Conservation (phyloP, 2,113 vertebrate genomes). For the Hipposideros armiger region DNA sequence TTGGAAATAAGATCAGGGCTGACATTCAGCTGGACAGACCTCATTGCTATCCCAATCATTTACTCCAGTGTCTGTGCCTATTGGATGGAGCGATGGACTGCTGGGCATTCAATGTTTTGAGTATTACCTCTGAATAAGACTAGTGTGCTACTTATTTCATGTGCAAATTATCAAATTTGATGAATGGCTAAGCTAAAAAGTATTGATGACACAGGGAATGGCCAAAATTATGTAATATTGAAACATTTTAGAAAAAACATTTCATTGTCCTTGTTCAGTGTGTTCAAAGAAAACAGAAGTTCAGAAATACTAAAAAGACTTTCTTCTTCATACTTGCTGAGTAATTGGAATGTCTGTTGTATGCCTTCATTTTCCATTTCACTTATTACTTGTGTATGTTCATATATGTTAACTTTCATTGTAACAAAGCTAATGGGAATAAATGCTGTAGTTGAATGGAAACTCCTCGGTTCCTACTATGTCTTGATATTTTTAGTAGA, state of each 20-base stretch:
- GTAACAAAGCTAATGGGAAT: slow-evolving; percentile 79
- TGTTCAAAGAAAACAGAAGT: slow-evolving; percentile 57
- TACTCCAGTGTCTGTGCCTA: neutral
- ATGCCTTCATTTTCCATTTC: slow-evolving; percentile 79
- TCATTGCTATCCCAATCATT: neutral
- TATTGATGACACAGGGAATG: neutral
- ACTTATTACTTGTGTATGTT: slow-evolving; percentile 71
- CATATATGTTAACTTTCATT: slow-evolving; percentile 81
- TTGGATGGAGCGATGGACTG: neutral
- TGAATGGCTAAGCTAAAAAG: slow-evolving; percentile 3
- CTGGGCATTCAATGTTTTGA: neutral
- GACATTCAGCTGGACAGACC: neutral
- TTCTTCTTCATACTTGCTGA: slow-evolving; percentile 73
- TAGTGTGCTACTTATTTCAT: slow-evolving; percentile 1
- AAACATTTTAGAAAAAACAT: neutral
- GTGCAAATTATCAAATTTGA: neutral
- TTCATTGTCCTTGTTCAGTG: neutral
- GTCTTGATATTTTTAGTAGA: slow-evolving; percentile 63
- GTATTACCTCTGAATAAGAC: neutral
- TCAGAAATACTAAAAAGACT: slow-evolving; percentile 71
- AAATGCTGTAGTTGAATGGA: slow-evolving; percentile 75
- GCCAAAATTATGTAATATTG: slow-evolving; percentile 27
- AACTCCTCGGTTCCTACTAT: slow-evolving; percentile 65
- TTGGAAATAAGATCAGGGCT: slow-evolving; percentile 50
- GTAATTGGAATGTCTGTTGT: slow-evolving; percentile 75